Evolutionary conservation across 2,888 invertebrate species (phyloP).

Genomic region (Conops quadrifasciatus): DNA sequence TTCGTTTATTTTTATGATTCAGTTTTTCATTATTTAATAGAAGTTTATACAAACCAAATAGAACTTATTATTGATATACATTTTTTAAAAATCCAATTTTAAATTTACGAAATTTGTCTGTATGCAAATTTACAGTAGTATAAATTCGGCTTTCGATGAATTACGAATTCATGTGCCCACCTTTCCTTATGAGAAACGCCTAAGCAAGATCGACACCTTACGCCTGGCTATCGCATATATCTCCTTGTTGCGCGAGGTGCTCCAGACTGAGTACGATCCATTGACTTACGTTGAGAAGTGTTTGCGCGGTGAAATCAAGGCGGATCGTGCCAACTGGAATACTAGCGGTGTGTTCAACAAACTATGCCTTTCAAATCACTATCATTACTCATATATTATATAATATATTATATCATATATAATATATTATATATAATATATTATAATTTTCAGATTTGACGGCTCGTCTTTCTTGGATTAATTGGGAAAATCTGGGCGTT

Average conservation of each 20-base stretch:
- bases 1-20: no score
- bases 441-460: conserved; percentile 79
- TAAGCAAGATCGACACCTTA: conserved; percentile 98
- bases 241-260: conserved; percentile 87
- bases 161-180: conserved; percentile 97
- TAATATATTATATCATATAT: neutral
- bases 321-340: conserved; percentile 92
- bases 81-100: neutral
- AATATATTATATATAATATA: neutral
- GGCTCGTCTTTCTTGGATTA: conserved; percentile 97
- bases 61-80: neutral
- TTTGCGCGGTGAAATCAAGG: conserved; percentile 87
- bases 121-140: conserved; percentile 82
- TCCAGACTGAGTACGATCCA: conserved; percentile 90
- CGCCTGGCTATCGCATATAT: conserved; percentile 97
- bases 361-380: neutral
- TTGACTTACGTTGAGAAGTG: conserved; percentile 93
- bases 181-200: conserved; percentile 97
- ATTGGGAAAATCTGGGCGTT: conserved; percentile 98
- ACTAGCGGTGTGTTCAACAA: conserved; percentile 83
- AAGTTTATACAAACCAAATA: neutral
- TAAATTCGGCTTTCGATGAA: conserved; percentile 99
- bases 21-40: no score
- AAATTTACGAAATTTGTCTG: no score
- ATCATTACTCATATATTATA: neutral